Conservation (phyloP, 2,888 invertebrate genomes). For the Ptilodon capucinus region DNA sequence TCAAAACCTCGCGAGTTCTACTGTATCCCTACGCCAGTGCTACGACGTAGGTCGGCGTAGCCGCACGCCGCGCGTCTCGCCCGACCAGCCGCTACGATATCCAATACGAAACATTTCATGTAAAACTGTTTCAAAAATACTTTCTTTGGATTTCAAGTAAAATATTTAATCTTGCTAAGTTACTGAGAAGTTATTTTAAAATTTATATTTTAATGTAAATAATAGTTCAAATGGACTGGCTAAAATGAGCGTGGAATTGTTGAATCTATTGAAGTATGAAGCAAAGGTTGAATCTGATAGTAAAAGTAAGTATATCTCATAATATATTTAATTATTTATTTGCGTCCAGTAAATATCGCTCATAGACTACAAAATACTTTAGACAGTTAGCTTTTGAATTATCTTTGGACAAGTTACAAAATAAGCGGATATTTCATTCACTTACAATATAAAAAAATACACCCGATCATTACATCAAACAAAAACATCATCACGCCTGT, state of each 20-base stretch:
- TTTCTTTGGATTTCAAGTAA: not conserved
- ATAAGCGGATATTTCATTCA: no score
- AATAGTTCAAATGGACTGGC: constrained; percentile 27
- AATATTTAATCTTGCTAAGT: not conserved
- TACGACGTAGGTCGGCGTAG: constrained; percentile 71
- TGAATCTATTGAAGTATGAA: constrained; percentile 59
- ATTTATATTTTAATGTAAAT: constrained; percentile 24
- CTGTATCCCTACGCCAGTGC: constrained; percentile 57
- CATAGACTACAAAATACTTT: no score
- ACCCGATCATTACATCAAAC: no score
- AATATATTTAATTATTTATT: no score
- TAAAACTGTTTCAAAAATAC: constrained; percentile 11
- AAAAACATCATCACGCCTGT: no score
- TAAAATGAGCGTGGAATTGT: constrained; percentile 70
- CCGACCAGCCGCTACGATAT: constrained; percentile 44
- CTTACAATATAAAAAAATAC: no score
- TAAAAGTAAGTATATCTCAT: constrained; percentile 49
- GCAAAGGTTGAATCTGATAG: constrained; percentile 40
- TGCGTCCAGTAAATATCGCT: no score
- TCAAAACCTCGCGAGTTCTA: not conserved
- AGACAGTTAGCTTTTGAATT: no score
- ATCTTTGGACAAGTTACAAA: no score
- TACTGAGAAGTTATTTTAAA: constrained; percentile 24
- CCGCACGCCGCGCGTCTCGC: constrained; percentile 56
- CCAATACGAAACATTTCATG: constrained; percentile 40